Conservation (phyloP, 2,888 invertebrate genomes). For the Thecocarcelia acutangulata region DNA sequence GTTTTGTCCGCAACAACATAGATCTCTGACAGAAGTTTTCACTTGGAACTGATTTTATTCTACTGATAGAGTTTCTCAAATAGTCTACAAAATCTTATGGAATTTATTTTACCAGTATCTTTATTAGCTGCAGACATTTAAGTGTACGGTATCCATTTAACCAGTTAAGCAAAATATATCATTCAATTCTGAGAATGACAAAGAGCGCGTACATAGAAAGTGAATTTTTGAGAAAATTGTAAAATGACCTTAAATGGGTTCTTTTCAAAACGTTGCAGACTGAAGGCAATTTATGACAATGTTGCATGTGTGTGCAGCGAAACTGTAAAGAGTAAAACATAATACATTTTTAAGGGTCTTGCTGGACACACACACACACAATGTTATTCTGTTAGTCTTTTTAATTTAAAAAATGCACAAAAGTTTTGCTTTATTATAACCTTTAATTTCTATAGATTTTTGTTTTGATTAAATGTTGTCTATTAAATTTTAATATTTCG, state of each 20-base stretch:
- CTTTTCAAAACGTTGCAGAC: not conserved
- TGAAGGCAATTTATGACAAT: constrained; percentile 23
- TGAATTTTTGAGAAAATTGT: not conserved
- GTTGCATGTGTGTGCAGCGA: constrained; percentile 31
- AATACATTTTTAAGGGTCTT: not conserved
- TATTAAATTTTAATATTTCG: not conserved
- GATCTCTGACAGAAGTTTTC: too few species aligned
- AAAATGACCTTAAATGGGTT: not conserved
- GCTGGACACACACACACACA: not conserved
- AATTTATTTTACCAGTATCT: not conserved
- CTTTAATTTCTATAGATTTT: constrained; percentile 38
- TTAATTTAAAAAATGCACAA: constrained; percentile 14
- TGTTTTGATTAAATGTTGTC: not conserved
- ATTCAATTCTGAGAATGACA: not conserved
- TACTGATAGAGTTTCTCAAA: too few species aligned
- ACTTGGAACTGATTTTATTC: too few species aligned
- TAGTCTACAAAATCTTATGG: not conserved
- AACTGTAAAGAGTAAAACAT: not conserved
- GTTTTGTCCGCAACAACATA: too few species aligned
- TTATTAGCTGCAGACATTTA: not conserved
- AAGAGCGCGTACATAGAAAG: constrained; percentile 19
- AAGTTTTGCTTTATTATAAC: constrained; percentile 23
- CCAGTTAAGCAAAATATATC: not conserved
- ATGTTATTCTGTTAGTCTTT: not conserved
- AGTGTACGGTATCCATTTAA: not conserved